phyloP scores from a whole-genome alignment of 2,113 vertebrate species.

The Danionella cerebrum region DNA sequence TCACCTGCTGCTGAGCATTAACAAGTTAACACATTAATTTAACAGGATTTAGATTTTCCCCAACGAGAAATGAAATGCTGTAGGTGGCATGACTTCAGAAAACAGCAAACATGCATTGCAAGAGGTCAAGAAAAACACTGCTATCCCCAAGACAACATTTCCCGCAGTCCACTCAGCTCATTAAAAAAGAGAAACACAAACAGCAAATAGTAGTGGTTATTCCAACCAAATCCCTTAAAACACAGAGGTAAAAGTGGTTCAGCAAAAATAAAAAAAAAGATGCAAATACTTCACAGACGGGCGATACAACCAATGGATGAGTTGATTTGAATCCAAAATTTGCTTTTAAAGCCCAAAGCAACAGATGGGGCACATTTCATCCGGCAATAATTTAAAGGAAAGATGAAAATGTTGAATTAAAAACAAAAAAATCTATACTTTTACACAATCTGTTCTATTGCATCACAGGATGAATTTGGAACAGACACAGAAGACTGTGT shows the following conservation, averaged over 20 bases:
- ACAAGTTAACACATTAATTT: too few relatives aligned
- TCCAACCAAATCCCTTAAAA: background rate
- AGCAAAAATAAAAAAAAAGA: background rate
- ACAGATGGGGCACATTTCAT: constrained; percentile 4
- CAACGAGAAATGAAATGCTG: background rate
- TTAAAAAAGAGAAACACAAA: background rate
- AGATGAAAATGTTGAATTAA: background rate
- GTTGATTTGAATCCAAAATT: background rate
- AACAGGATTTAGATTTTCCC: too few relatives aligned
- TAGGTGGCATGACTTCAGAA: background rate
- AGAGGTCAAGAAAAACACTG: background rate
- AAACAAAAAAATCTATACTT: background rate
- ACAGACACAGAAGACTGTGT: constrained; percentile 44
- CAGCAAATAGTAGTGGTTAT: background rate
- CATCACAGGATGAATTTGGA: constrained; percentile 46
- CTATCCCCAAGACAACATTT: background rate
- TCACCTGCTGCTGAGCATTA: too few relatives aligned
- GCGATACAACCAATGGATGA: background rate
- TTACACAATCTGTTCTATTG: constrained; percentile 19
- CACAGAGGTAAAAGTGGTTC: background rate
- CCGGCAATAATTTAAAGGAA: background rate
- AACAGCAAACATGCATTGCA: background rate
- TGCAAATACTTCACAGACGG: too few relatives aligned
- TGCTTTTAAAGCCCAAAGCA: background rate
- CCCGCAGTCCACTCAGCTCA: background rate